These are phyloP conservation scores for Bombyx mandarina DNA, from an alignment of 1,140 invertebrate species.

Conservation along the genomic window DNA sequence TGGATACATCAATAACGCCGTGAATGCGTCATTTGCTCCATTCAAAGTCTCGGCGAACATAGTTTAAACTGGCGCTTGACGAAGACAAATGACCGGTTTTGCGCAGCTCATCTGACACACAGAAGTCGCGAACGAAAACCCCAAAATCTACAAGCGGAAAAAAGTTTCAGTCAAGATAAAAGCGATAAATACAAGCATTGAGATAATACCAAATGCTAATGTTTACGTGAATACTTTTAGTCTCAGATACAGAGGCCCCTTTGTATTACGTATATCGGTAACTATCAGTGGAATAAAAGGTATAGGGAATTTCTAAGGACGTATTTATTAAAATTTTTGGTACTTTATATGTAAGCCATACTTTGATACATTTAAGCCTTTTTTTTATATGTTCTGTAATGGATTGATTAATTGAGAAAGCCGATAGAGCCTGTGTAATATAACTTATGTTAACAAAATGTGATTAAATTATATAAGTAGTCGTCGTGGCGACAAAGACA, in stretches of 20 bases:
- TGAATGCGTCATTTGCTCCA: slow-evolving; percentile 13
- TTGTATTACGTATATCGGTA: too few relatives aligned
- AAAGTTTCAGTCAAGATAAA: not conserved
- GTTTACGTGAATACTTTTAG: not conserved
- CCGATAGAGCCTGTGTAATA: too few relatives aligned
- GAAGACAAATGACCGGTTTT: slow-evolving; percentile 21
- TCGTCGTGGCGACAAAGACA: too few relatives aligned
- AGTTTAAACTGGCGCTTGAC: slow-evolving; percentile 18
- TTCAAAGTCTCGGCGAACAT: slow-evolving; percentile 12
- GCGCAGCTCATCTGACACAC: slow-evolving; percentile 11
- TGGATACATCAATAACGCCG: slow-evolving; percentile 7
- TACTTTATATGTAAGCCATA: too few relatives aligned
- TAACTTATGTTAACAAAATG: too few relatives aligned
- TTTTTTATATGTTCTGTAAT: too few relatives aligned
- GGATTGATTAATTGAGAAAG: too few relatives aligned
- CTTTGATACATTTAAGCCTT: too few relatives aligned
- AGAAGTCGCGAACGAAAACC: not conserved
- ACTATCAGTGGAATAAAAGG: too few relatives aligned
- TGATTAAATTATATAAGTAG: too few relatives aligned
- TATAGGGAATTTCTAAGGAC: too few relatives aligned
- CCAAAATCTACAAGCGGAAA: not conserved
- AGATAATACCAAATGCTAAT: not conserved
- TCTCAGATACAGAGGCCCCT: not conserved
- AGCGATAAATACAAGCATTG: not conserved
- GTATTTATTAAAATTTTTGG: too few relatives aligned